phyloP scores from a whole-genome alignment of 2,797 vertebrate genomes.

The Streptopelia turtur region DNA sequence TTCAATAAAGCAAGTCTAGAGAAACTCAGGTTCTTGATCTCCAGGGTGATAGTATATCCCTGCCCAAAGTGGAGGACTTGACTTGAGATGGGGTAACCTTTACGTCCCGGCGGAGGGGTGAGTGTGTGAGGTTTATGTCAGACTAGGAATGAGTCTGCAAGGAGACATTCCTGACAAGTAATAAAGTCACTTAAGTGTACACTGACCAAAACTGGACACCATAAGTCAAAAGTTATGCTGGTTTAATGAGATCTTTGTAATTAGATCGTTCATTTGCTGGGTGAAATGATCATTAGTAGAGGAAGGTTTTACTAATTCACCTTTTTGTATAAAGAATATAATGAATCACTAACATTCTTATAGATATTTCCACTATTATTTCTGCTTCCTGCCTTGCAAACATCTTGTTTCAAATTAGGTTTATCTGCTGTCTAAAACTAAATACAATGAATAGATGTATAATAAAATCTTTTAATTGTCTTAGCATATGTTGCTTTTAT shows the following conservation, averaged over 20 bases:
- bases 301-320: conserved; percentile 56
- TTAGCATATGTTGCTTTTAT: conserved; percentile 99
- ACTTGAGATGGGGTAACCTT: not conserved
- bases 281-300: conserved; percentile 39
- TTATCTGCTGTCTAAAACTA: conserved; percentile 78
- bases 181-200: conserved; percentile 3
- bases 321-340: conserved; percentile 39
- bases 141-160: not conserved
- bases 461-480: conserved; percentile 99
- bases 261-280: conserved; percentile 35
- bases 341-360: conserved; percentile 39
- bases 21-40: not conserved
- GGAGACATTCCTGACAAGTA: not conserved
- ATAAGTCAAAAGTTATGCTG: not conserved
- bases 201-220: not conserved
- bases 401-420: conserved; percentile 56
- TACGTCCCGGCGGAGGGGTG: not conserved
- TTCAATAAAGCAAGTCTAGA: not conserved
- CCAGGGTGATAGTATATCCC: not conserved
- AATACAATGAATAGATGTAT: conserved; percentile 94
- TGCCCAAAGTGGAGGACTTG: not conserved
- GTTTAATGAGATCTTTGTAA: conserved; percentile 45
- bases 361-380: not conserved
- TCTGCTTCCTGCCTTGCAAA: conserved; percentile 52
- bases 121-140: not conserved